phyloP scores from a whole-genome alignment of 2,113 vertebrate genomes.

The Symphodus melops region DNA sequence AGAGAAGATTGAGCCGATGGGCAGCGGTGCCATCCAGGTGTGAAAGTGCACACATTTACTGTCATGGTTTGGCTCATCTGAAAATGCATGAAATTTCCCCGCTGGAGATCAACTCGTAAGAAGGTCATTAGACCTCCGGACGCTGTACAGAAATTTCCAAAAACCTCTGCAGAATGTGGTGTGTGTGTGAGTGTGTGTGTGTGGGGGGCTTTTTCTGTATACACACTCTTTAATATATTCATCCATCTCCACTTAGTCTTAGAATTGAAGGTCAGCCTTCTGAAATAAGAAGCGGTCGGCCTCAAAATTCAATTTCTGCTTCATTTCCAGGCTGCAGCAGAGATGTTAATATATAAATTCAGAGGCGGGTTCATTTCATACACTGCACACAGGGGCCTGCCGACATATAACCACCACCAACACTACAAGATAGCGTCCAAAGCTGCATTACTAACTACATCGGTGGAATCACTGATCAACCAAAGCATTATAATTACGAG shows the following conservation, averaged over 20 bases:
- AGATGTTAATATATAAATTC: conserved; percentile 46
- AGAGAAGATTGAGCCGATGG: conserved; percentile 46
- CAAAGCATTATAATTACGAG: conserved; percentile 36
- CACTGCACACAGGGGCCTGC: conserved; percentile 3
- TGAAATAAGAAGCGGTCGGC: conserved; percentile 47
- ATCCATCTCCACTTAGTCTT: conserved; percentile 55
- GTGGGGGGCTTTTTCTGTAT: not conserved
- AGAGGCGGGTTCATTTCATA: conserved; percentile 19
- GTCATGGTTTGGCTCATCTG: conserved; percentile 48
- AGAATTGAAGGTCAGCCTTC: conserved; percentile 65
- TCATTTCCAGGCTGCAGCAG: conserved; percentile 52
- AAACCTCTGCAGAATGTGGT: conserved; percentile 17
- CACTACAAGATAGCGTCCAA: not conserved
- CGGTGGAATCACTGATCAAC: conserved; percentile 64
- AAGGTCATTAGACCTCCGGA: conserved; percentile 56
- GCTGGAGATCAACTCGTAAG: conserved; percentile 36
- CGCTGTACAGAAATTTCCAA: conserved; percentile 3
- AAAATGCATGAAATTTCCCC: conserved; percentile 57
- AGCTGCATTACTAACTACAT: conserved; percentile 41
- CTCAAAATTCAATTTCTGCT: conserved; percentile 68
- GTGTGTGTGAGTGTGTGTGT: not conserved
- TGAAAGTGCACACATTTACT: conserved; percentile 56
- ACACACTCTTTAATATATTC: conserved; percentile 47
- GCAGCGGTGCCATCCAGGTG: conserved; percentile 32
- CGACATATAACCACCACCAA: conserved; percentile 27